A percentile compares a stretch with the other conserved stretches of the same genome.
Evolutionary conservation across 2,113 vertebrate genomes (phyloP).

Genomic region (Halcyon malimbica): DNA sequence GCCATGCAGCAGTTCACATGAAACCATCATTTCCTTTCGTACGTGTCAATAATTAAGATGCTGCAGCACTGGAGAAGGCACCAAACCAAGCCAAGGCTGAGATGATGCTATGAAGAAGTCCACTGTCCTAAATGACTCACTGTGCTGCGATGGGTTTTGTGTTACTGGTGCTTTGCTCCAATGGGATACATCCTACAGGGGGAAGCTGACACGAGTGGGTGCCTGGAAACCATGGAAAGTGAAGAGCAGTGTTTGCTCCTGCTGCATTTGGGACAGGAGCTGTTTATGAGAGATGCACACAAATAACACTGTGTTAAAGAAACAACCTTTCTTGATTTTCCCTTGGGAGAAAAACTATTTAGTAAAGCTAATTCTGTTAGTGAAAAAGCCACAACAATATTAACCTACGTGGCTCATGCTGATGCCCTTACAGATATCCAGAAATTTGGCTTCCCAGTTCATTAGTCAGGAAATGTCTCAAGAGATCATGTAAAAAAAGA

Average conservation of each 20-base stretch:
- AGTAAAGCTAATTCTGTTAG: neutral
- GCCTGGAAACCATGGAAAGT: neutral
- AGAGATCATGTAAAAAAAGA: neutral
- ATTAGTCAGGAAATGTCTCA: neutral
- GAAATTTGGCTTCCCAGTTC: neutral
- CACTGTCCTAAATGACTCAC: neutral
- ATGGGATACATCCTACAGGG: neutral
- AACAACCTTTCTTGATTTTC: neutral
- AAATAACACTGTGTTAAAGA: fast-evolving
- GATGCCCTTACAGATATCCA: neutral
- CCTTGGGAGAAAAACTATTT: neutral
- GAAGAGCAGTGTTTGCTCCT: neutral
- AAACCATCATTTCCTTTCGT: neutral
- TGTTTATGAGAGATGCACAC: neutral
- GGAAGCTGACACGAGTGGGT: fast-evolving
- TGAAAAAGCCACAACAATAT: neutral
- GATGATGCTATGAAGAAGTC: too few species aligned
- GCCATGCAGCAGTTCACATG: neutral
- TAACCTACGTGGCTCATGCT: neutral
- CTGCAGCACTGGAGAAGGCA: neutral
- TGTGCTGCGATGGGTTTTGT: neutral
- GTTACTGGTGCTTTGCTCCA: neutral
- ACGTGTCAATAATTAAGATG: neutral
- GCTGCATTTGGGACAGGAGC: neutral
- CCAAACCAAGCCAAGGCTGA: neutral